A percentile compares a stretch with the other conserved stretches of the same genome.
Evolutionary conservation across 2,888 invertebrate genomes (phyloP).

Genomic region (Cynaeus angustus): DNA sequence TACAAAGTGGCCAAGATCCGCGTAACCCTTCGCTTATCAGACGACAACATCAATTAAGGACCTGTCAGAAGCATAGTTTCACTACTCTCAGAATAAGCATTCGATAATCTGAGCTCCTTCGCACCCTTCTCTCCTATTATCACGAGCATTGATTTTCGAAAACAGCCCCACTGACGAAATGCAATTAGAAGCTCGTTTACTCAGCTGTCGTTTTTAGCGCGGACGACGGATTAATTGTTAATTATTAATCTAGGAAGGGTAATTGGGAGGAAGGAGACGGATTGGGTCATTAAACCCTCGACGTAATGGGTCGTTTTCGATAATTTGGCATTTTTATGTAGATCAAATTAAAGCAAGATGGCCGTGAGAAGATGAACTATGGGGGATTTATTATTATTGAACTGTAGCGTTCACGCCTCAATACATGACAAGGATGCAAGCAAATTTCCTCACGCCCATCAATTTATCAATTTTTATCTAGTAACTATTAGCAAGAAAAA

Average conservation of each 20-base stretch:
- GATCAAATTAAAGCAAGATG: slow-evolving; percentile 16
- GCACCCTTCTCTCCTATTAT: slow-evolving; percentile 29
- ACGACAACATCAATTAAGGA: slow-evolving; percentile 36
- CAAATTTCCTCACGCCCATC: too few species aligned
- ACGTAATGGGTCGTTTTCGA: slow-evolving; percentile 18
- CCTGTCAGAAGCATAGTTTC: slow-evolving; percentile 38
- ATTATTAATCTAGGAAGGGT: slow-evolving; percentile 69
- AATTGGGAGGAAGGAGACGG: slow-evolving; percentile 67
- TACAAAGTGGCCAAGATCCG: slow-evolving; percentile 32
- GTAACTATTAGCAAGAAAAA: too few species aligned
- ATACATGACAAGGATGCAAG: too few species aligned
- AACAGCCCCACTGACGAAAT: slow-evolving; percentile 53
- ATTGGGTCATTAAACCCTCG: slow-evolving; percentile 56
- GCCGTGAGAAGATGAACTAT: background rate
- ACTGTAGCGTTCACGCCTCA: too few species aligned
- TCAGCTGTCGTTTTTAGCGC: slow-evolving; percentile 67
- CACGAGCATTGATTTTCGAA: slow-evolving; percentile 46
- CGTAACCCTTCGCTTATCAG: slow-evolving; percentile 33
- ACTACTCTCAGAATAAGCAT: slow-evolving; percentile 7
- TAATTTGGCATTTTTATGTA: slow-evolving; percentile 11
- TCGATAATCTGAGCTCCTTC: slow-evolving; percentile 32
- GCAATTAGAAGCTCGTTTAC: slow-evolving; percentile 68
- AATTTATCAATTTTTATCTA: too few species aligned
- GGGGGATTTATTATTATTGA: too few species aligned
- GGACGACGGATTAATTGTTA: slow-evolving; percentile 68